phyloP scores from a whole-genome alignment of 2,113 vertebrate genomes.

The Lagopus leucura region DNA sequence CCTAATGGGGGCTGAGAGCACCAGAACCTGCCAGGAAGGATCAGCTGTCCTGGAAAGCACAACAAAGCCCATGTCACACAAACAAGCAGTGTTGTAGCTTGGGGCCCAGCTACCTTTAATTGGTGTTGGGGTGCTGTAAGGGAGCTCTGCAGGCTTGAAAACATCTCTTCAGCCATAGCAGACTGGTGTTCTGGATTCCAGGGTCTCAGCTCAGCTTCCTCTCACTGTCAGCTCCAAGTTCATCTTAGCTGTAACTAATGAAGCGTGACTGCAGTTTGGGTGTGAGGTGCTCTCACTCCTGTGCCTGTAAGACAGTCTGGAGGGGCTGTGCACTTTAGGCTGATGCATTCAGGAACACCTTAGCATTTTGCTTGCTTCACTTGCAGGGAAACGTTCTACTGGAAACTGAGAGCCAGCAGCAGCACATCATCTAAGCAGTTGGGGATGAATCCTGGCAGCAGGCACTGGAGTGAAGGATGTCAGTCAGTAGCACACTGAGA shows the following conservation, averaged over 20 bases:
- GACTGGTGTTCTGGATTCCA: neutral
- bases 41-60: neutral
- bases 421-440: neutral
- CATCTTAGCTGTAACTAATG: neutral
- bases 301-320: neutral
- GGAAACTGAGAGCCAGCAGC: conserved; percentile 68
- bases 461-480: neutral
- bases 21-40: neutral
- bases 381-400: conserved; percentile 79
- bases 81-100: accelerated
- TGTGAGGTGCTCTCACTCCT: neutral
- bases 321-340: neutral
- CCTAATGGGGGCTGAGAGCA: accelerated
- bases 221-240: neutral
- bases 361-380: neutral
- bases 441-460: conserved; percentile 2
- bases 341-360: accelerated
- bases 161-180: neutral
- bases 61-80: accelerated
- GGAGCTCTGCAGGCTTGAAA: neutral
- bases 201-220: neutral
- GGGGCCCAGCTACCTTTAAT: accelerated
- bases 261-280: neutral
- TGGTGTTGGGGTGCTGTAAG: neutral
- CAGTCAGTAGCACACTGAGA: neutral